These are phyloP conservation scores for Chloropsis cyanopogon DNA, from an alignment of 2,113 vertebrate genomes.

Conservation along the genomic window DNA sequence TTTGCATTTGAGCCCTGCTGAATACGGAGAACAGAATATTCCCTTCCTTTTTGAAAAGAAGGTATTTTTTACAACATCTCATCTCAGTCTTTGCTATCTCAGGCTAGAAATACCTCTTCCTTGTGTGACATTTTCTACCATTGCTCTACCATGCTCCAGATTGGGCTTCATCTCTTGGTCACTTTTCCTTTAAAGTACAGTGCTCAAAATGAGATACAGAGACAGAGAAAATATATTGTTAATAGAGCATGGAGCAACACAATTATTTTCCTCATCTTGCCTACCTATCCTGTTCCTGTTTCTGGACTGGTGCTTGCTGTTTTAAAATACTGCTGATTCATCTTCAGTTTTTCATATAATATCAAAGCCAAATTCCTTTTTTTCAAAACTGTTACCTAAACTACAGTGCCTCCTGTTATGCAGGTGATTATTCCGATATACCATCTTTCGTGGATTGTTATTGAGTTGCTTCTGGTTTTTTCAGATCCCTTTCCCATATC, in stretches of 20 bases:
- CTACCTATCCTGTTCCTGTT: not conserved
- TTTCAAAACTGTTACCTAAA: not conserved
- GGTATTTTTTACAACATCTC: not conserved
- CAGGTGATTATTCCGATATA: not conserved
- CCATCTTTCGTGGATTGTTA: not conserved
- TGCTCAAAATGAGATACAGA: not conserved
- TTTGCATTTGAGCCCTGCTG: not conserved
- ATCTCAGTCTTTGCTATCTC: not conserved
- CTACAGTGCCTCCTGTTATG: not conserved
- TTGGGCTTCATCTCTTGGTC: not conserved
- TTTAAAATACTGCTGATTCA: not conserved
- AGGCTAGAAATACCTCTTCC: not conserved
- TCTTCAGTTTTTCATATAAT: not conserved
- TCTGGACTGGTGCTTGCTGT: not conserved
- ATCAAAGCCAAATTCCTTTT: not conserved
- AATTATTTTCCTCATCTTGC: not conserved
- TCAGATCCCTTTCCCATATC: not conserved
- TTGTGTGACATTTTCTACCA: not conserved
- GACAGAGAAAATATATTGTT: not conserved
- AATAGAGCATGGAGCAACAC: not conserved
- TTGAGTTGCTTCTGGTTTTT: not conserved
- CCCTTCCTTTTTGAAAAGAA: not conserved
- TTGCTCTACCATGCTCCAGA: not conserved
- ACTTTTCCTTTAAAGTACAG: not conserved
- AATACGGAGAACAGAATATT: not conserved